Evolutionary conservation across 2,888 invertebrate species (phyloP).

Genomic region (Agrotis puta): DNA sequence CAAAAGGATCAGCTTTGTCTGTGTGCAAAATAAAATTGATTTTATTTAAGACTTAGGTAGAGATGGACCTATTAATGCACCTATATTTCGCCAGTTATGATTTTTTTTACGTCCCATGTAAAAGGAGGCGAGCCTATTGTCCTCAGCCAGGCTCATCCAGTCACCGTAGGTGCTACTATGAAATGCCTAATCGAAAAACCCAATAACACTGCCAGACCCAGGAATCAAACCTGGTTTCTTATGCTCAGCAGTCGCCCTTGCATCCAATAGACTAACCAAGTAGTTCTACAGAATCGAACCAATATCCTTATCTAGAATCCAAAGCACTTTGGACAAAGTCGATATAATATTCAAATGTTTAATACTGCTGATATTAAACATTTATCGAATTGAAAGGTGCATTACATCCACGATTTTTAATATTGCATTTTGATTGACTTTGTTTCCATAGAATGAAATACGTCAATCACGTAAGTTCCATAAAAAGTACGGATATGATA

Average conservation of each 20-base stretch:
- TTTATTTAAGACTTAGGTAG: not conserved
- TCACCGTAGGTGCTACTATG: not conserved
- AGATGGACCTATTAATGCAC: too few relatives aligned
- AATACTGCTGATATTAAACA: not conserved
- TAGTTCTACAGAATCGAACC: too few relatives aligned
- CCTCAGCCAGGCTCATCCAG: not conserved
- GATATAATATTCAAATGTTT: too few relatives aligned
- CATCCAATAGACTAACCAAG: not conserved
- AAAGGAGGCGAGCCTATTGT: too few relatives aligned
- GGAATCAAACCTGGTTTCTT: not conserved
- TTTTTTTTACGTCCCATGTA: too few relatives aligned
- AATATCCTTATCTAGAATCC: too few relatives aligned
- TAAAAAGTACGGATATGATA: constrained; percentile 19
- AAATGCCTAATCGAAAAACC: not conserved
- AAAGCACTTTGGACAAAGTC: too few relatives aligned
- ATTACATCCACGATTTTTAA: not conserved
- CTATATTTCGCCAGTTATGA: too few relatives aligned
- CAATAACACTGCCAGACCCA: not conserved
- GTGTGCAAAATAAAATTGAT: constrained; percentile 36
- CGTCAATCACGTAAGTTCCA: not conserved
- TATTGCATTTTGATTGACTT: not conserved
- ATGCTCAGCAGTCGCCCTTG: not conserved
- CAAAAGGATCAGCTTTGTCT: constrained; percentile 86
- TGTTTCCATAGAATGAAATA: constrained; percentile 11
- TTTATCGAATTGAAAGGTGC: not conserved